These are phyloP conservation scores for Drosophila siamana DNA, from an alignment of 2,888 invertebrate species.

Conservation along the genomic window DNA sequence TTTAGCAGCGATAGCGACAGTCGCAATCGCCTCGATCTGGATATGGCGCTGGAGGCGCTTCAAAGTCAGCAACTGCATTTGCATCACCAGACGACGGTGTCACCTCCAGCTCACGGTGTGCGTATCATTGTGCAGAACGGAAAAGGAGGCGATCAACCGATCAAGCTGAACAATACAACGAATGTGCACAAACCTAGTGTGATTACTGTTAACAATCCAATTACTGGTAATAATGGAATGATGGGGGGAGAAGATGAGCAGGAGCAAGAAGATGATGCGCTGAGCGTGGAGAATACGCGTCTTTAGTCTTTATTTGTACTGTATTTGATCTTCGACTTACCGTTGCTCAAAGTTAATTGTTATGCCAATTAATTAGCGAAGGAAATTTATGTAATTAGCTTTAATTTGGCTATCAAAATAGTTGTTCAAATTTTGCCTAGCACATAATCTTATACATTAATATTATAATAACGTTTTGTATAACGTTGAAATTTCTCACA, in stretches of 20 bases:
- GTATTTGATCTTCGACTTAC: slow-evolving; percentile 38
- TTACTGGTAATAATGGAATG: slow-evolving; percentile 23
- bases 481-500: slow-evolving; percentile 38
- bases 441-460: slow-evolving; percentile 19
- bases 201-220: slow-evolving; percentile 4
- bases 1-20: slow-evolving; percentile 70
- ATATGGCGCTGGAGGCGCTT: slow-evolving; percentile 64
- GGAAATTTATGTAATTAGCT: slow-evolving; percentile 56
- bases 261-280: slow-evolving; percentile 76
- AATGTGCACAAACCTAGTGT: slow-evolving; percentile 21
- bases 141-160: slow-evolving; percentile 5
- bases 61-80: slow-evolving; percentile 60
- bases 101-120: slow-evolving; percentile 27
- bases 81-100: slow-evolving; percentile 5
- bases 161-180: slow-evolving; percentile 7
- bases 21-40: slow-evolving; percentile 71
- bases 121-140: slow-evolving; percentile 61
- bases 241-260: slow-evolving; percentile 29
- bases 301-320: slow-evolving; percentile 74
- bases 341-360: slow-evolving; percentile 55
- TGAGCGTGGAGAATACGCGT: slow-evolving; percentile 84
- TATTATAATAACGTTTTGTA: slow-evolving; percentile 7
- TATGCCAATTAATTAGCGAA: slow-evolving; percentile 44
- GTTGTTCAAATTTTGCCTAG: slow-evolving; percentile 39
- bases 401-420: slow-evolving; percentile 51